phyloP scores from a whole-genome alignment of 2,113 vertebrate species.

The Chloropsis hardwickii region DNA sequence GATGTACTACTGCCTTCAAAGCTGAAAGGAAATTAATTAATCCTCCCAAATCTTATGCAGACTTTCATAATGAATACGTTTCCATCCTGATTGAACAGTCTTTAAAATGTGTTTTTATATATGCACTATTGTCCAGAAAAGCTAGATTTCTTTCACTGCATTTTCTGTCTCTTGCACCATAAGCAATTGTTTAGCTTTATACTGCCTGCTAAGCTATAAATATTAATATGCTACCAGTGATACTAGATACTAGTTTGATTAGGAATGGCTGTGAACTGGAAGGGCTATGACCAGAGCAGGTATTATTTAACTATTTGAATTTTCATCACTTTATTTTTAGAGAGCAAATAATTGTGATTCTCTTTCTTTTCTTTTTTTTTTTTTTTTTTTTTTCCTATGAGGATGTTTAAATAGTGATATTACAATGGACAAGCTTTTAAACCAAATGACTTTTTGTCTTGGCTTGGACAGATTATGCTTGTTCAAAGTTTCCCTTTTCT shows the following conservation, averaged over 20 bases:
- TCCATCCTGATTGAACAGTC: neutral
- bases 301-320: neutral
- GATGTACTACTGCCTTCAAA: neutral
- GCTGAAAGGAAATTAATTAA: neutral
- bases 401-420: neutral
- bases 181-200: slow-evolving; percentile 21
- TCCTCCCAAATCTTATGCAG: slow-evolving; percentile 15
- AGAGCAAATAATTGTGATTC: neutral
- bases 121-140: slow-evolving; percentile 16
- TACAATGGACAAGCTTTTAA: neutral
- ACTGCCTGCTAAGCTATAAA: slow-evolving; percentile 30
- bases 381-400: neutral
- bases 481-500: neutral
- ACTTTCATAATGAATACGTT: slow-evolving; percentile 41
- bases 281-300: neutral
- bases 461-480: neutral
- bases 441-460: neutral
- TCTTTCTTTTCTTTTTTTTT: neutral
- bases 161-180: slow-evolving; percentile 5
- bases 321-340: slow-evolving; percentile 26
- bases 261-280: slow-evolving; percentile 14
- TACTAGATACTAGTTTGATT: slow-evolving; percentile 13
- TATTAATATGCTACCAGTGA: slow-evolving; percentile 33
- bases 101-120: slow-evolving; percentile 12
- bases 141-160: slow-evolving; percentile 12